phyloP scores from a whole-genome alignment of 30 jellyfish, hydroid and myxozoan genomes.

The Aurelia aurita region DNA sequence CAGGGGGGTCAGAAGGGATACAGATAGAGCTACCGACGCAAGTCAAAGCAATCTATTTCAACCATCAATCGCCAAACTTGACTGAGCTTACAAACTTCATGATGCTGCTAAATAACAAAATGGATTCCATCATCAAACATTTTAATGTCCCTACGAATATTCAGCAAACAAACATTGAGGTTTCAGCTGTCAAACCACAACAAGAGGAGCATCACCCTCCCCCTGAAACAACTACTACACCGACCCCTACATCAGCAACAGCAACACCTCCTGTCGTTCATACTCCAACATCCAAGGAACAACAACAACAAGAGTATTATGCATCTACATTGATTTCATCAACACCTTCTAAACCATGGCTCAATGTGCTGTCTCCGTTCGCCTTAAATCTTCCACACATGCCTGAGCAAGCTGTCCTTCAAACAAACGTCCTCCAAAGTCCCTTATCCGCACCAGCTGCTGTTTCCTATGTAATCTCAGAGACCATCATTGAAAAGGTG shows the following conservation, averaged over 20 bases:
- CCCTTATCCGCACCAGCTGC: slow-evolving; percentile 62
- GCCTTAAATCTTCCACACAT: slow-evolving; percentile 56
- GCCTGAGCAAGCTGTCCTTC: slow-evolving; percentile 62
- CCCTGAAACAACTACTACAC: slow-evolving; percentile 49
- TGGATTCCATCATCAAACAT: slow-evolving; percentile 91
- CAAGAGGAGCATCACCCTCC: slow-evolving; percentile 54
- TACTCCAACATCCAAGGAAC: slow-evolving; percentile 90
- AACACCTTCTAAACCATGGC: slow-evolving; percentile 71
- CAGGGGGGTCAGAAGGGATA: slow-evolving; percentile 83
- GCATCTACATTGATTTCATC: slow-evolving; percentile 84
- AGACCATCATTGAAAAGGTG: slow-evolving; percentile 64
- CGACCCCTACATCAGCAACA: slow-evolving; percentile 49
- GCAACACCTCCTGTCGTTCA: slow-evolving; percentile 70
- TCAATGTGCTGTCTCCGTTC: slow-evolving; percentile 62
- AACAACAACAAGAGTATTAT: slow-evolving; percentile 91
- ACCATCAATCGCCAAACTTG: slow-evolving; percentile 73
- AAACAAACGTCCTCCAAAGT: slow-evolving; percentile 54
- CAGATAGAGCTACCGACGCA: slow-evolving; percentile 90
- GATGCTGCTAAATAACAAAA: slow-evolving; percentile 73
- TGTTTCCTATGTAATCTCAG: slow-evolving; percentile 58
- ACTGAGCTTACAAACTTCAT: slow-evolving; percentile 70
- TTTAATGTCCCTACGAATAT: slow-evolving; percentile 84
- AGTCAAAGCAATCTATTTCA: slow-evolving; percentile 84
- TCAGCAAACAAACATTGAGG: slow-evolving; percentile 51
- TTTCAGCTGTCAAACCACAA: slow-evolving; percentile 43